A percentile compares a stretch with the other conserved stretches of the same genome.
Evolutionary conservation across 2,888 invertebrate species (phyloP).

Genomic region (Acrocyrtus sp.): DNA sequence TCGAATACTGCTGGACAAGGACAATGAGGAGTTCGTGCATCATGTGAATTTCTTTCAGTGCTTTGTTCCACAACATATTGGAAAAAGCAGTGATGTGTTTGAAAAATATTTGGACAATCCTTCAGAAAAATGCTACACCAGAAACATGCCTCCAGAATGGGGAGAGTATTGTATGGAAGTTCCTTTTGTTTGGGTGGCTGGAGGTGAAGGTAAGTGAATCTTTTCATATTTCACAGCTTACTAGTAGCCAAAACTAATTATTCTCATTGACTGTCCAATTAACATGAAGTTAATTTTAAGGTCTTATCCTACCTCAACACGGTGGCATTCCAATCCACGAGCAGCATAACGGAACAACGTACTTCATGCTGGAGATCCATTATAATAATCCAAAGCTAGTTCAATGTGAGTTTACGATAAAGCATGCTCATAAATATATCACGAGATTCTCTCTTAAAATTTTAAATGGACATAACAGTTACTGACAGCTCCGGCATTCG

Average conservation of each 20-base stretch:
- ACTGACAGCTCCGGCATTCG: constrained; percentile 83
- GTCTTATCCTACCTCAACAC: constrained; percentile 28
- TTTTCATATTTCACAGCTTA: neutral
- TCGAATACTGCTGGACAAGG: constrained; percentile 69
- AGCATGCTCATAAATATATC: neutral
- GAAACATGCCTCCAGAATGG: constrained; percentile 70
- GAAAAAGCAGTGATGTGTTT: constrained; percentile 65
- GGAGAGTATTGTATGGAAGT: constrained; percentile 40
- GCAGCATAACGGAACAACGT: constrained; percentile 73
- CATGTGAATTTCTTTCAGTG: constrained; percentile 91
- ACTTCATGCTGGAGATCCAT: constrained; percentile 91
- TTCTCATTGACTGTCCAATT: neutral
- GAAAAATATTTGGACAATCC: constrained; percentile 78
- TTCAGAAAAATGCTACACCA: constrained; percentile 74
- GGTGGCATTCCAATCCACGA: constrained; percentile 47
- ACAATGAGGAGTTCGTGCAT: constrained; percentile 76
- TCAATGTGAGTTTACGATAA: constrained; percentile 52
- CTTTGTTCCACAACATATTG: constrained; percentile 50
- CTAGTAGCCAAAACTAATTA: neutral
- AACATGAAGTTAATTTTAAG: neutral
- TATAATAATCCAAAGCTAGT: constrained; percentile 76
- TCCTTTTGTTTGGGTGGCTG: constrained; percentile 49
- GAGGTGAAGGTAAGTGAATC: constrained; percentile 32
- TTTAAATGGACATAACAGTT: constrained; percentile 67
- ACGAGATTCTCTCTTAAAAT: neutral